Percentiles rank a stretch among this genome's conserved stretches.
Conservation (phyloP, 2,113 vertebrate genomes). For the Copsychus sechellarum region DNA sequence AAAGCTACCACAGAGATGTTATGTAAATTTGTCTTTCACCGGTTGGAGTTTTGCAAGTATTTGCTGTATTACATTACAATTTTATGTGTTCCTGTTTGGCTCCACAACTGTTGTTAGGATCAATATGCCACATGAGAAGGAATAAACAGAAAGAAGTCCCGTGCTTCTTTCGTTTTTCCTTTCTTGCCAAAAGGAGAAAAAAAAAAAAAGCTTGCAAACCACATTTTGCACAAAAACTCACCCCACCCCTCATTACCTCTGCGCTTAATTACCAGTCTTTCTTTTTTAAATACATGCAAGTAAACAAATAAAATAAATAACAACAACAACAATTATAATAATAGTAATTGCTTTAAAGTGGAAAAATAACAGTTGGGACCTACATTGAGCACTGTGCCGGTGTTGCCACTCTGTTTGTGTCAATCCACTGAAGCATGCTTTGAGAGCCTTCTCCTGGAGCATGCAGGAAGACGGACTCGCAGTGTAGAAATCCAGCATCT, state of each 20-base stretch:
- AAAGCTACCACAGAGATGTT: neutral
- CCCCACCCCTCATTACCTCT: constrained; percentile 59
- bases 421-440: constrained; percentile 91
- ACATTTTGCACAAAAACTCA: neutral
- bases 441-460: constrained; percentile 91
- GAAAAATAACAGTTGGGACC: constrained; percentile 78
- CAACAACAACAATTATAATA: neutral
- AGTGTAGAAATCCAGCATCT: constrained; percentile 90
- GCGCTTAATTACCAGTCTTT: neutral
- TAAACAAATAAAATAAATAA: constrained; percentile 4
- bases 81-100: neutral
- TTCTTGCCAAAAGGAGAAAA: neutral
- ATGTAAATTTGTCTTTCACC: constrained; percentile 5
- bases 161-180: neutral
- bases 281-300: constrained; percentile 70
- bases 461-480: constrained; percentile 91
- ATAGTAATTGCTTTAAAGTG: constrained; percentile 37
- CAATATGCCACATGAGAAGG: neutral
- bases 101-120: neutral
- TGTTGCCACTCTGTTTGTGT: constrained; percentile 92
- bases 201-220: neutral
- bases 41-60: constrained; percentile 57
- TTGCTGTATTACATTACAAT: neutral
- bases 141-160: constrained; percentile 1
- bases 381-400: constrained; percentile 93